A percentile compares a stretch with the other conserved stretches of the same genome.
Evolutionary conservation across 2,113 vertebrate species (phyloP).

Genomic region (Toxotes chatareus): DNA sequence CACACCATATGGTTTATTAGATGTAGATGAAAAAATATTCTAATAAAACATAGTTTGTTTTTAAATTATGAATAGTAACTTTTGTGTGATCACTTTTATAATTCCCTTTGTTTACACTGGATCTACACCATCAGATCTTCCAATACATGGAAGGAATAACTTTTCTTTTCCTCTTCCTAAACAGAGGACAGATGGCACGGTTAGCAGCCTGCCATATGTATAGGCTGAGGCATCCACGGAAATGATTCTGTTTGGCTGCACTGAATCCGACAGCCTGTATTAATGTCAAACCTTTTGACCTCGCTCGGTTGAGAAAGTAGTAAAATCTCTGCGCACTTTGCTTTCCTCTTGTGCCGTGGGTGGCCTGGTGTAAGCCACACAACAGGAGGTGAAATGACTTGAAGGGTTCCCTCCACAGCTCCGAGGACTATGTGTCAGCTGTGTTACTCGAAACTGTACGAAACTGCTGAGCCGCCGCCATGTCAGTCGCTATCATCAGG

Average conservation of each 20-base stretch:
- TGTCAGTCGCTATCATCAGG: neutral
- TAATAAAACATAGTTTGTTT: too few species aligned
- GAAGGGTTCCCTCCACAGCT: neutral
- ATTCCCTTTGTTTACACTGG: too few species aligned
- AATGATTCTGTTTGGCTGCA: constrained; percentile 29
- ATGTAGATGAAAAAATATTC: too few species aligned
- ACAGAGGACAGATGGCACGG: constrained; percentile 43
- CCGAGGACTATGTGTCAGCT: neutral
- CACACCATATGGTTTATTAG: too few species aligned
- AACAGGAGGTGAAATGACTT: neutral
- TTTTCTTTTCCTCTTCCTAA: neutral
- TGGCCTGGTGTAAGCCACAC: neutral
- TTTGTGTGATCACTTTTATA: too few species aligned
- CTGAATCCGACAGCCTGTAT: constrained; percentile 16
- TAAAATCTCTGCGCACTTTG: neutral
- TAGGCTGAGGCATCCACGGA: constrained; percentile 32
- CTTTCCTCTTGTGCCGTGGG: neutral
- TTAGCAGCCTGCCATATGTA: constrained; percentile 41
- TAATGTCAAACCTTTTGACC: constrained; percentile 8
- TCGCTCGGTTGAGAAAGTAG: neutral
- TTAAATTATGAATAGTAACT: too few species aligned
- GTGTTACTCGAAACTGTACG: constrained; percentile 13
- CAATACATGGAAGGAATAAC: neutral
- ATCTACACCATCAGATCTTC: neutral
- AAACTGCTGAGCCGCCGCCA: neutral